phyloP scores from a whole-genome alignment of 2,113 vertebrate species.

The Sorex araneus region DNA sequence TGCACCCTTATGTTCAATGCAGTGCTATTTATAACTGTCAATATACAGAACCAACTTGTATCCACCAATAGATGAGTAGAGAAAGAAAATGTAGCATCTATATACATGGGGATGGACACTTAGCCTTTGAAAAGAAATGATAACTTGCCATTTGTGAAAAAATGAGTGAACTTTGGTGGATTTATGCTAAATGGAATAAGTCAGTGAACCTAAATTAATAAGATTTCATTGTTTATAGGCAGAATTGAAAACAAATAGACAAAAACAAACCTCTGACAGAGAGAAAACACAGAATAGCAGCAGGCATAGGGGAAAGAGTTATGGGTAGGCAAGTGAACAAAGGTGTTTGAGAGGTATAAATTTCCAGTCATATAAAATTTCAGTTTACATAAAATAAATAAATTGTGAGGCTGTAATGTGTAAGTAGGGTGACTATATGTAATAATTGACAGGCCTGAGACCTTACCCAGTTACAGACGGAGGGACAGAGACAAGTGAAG shows the following conservation, averaged over 20 bases:
- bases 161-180: background rate
- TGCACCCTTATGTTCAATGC: background rate
- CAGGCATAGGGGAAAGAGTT: background rate
- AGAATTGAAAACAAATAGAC: background rate
- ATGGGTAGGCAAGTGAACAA: background rate
- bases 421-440: background rate
- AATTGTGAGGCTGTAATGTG: background rate
- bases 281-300: background rate
- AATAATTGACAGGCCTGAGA: too few species aligned
- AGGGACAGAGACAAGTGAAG: too few species aligned
- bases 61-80: background rate
- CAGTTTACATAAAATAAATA: too few species aligned
- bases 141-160: background rate
- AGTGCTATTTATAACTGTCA: background rate
- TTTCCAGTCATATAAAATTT: background rate
- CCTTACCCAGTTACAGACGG: too few species aligned
- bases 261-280: background rate
- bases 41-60: background rate
- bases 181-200: background rate
- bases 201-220: background rate
- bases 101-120: background rate
- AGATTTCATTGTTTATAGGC: background rate
- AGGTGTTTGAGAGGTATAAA: background rate
- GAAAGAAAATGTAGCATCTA: background rate
- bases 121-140: background rate